phyloP scores from a whole-genome alignment of 2,797 vertebrate species.

The Sebastes wilsoni region DNA sequence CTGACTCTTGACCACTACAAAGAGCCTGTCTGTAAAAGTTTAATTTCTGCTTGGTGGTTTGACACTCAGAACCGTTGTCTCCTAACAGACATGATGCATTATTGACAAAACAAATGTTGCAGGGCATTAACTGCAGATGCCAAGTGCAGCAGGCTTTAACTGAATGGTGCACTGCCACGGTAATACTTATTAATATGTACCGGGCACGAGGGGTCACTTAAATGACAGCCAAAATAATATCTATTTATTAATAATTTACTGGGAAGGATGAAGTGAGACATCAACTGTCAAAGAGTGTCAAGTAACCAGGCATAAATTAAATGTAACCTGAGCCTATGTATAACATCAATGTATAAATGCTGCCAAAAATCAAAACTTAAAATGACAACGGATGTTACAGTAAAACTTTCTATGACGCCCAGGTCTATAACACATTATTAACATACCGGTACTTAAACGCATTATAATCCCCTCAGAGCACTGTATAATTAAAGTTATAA shows the following conservation, averaged over 20 bases:
- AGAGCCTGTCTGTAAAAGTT: slow-evolving; percentile 42
- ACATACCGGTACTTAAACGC: not conserved
- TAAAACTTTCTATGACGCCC: not conserved
- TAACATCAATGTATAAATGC: slow-evolving; percentile 34
- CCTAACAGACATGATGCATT: not conserved
- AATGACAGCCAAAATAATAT: not conserved
- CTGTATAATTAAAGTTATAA: not conserved
- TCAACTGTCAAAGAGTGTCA: slow-evolving; percentile 34
- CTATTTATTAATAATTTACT: not conserved
- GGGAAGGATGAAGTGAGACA: not conserved
- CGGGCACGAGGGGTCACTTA: too few species aligned
- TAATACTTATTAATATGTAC: not conserved
- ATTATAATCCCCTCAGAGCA: not conserved
- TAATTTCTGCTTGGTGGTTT: slow-evolving; percentile 55
- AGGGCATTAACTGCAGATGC: not conserved
- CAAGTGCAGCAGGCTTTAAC: not conserved
- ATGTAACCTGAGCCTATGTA: slow-evolving; percentile 35
- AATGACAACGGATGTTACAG: slow-evolving; percentile 25
- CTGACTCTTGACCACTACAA: slow-evolving; percentile 59
- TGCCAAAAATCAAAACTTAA: slow-evolving; percentile 25
- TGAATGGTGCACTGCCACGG: not conserved
- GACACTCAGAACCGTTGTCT: slow-evolving; percentile 38
- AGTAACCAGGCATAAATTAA: slow-evolving; percentile 60
- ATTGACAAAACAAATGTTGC: not conserved
- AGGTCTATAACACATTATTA: not conserved